Evolutionary conservation across 2,888 invertebrate species (phyloP), one percentile per base, ranked within the genome.

Genomic region (Stenolophus ochropezus): DNA sequence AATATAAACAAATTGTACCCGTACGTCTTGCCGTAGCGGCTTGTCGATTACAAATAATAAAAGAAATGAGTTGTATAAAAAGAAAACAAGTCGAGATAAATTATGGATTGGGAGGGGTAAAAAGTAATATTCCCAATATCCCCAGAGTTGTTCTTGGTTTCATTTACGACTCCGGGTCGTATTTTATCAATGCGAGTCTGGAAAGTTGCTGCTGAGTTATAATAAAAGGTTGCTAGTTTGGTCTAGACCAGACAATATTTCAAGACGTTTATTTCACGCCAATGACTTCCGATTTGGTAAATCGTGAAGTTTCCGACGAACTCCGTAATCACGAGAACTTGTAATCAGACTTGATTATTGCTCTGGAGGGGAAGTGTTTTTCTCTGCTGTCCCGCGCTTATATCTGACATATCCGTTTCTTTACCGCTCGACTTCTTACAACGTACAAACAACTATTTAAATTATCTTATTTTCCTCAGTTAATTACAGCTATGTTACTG

Each of bases 261-360:
- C 78, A 78, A 49, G 78, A 78, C 78, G 65, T 78, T 78, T 78
- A 78, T 78, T 78, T 78, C 78, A 47, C 78, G 58, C 78, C 78
- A 65, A 78, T 78, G 49, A 65, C 49, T 78, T 78, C 78, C 78
- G 78, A 78, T 78, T 78, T 78, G 78, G 25, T 25, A 77, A 77
- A 61, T 77, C 78, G 78, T 78, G 58, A 65, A 78, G 65, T 78
- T 78, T 65, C 42, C 78, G 16, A 78, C 47, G 47, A 78, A 78
- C 61, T 65, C 51, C 65, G 78, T 65, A 78, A 78, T 78, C 78
- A 78, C 14, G 65, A 65, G 65, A 77, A 77, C 61, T 77, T 77
- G 42, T 77, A 77, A 77, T 77, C 77, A 77, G 51, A 61, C 65
- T 33, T 56, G 76, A 56, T 27, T 76, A 58, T 20, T 14, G 53